These are phyloP conservation scores for Leptatherina wallacei DNA, from an alignment of 2,797 vertebrate species.

Conservation along the genomic window DNA sequence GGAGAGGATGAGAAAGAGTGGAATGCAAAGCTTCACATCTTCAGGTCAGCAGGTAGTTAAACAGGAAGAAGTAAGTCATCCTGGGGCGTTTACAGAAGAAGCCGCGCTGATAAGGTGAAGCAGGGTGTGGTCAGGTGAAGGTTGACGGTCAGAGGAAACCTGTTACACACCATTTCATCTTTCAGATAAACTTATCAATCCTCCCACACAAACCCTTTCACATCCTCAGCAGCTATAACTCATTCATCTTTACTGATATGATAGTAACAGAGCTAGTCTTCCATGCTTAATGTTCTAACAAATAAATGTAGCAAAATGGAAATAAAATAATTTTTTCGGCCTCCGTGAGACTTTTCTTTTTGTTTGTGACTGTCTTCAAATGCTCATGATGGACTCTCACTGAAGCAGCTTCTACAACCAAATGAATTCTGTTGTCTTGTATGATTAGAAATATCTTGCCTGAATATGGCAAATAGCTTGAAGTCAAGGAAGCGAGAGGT, in stretches of 20 bases:
- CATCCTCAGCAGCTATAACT: conserved; percentile 12
- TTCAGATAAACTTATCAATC: conserved; percentile 15
- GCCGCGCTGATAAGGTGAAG: conserved; percentile 17
- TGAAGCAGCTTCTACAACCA: not conserved
- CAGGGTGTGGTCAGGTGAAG: conserved; percentile 45
- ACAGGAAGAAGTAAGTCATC: conserved; percentile 16
- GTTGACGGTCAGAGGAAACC: conserved; percentile 30
- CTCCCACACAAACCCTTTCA: conserved; percentile 35
- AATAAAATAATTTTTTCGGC: not conserved
- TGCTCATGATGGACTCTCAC: not conserved
- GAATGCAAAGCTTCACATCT: not conserved
- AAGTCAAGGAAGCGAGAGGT: no score
- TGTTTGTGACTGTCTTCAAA: not conserved
- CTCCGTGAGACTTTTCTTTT: not conserved
- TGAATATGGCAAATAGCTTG: no score
- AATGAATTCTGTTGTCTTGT: not conserved
- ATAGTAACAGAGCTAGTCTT: not conserved
- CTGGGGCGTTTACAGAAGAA: conserved; percentile 27
- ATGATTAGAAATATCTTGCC: not conserved
- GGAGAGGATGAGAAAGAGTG: not conserved
- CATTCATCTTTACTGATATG: conserved; percentile 1
- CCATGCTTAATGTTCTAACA: not conserved
- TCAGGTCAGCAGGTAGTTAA: not conserved
- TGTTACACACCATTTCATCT: conserved; percentile 34
- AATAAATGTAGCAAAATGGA: not conserved